These are phyloP conservation scores for Botia kubotai DNA, from an alignment of 2,797 vertebrate species.

Conservation along the genomic window DNA sequence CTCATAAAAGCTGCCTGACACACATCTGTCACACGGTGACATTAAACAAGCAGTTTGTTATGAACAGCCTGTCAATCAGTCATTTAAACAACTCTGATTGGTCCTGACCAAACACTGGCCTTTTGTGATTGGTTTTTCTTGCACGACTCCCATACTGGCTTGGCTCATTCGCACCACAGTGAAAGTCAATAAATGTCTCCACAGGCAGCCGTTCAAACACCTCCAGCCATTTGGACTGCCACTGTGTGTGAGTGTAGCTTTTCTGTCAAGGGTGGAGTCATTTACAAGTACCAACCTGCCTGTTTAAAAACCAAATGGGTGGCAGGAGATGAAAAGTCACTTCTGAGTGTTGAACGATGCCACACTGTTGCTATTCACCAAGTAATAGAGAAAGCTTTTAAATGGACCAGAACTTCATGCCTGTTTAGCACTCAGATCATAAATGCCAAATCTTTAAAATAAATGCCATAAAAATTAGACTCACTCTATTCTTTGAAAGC, in stretches of 20 bases:
- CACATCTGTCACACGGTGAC: not conserved
- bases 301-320: slow-evolving; percentile 32
- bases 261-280: slow-evolving; percentile 34
- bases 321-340: slow-evolving; percentile 18
- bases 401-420: not conserved
- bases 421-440: slow-evolving; percentile 17
- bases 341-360: slow-evolving; percentile 19
- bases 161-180: slow-evolving; percentile 32
- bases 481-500: not conserved
- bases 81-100: slow-evolving; percentile 26
- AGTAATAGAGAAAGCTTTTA: not conserved
- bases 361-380: slow-evolving; percentile 6
- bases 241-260: slow-evolving; percentile 35
- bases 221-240: slow-evolving; percentile 43
- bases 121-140: slow-evolving; percentile 43
- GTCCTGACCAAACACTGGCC: slow-evolving; percentile 23
- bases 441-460: slow-evolving; percentile 20
- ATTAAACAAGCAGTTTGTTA: slow-evolving; percentile 3
- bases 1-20: slow-evolving; percentile 5
- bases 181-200: slow-evolving; percentile 51
- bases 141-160: slow-evolving; percentile 12
- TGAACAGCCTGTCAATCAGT: slow-evolving; percentile 8
- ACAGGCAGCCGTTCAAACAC: slow-evolving; percentile 39
- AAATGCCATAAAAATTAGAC: slow-evolving; percentile 1
- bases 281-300: slow-evolving; percentile 49